Conservation (phyloP, 2,797 vertebrate species). For the Mareca penelope region DNA sequence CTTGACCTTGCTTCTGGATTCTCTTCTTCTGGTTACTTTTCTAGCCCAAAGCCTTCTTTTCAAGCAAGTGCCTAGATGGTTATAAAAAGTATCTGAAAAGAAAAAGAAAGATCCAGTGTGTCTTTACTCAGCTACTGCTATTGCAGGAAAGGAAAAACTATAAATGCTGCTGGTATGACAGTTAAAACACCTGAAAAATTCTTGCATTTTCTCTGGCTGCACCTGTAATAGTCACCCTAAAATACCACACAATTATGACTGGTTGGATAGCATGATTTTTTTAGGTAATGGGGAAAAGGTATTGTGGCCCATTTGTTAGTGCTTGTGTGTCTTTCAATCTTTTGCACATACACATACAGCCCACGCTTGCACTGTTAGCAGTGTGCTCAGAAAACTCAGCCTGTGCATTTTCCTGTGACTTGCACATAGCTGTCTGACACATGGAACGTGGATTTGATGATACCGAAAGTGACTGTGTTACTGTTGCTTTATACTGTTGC, state of each 20-base stretch:
- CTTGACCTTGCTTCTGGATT: background rate
- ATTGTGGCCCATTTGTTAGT: background rate
- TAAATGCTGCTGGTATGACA: background rate
- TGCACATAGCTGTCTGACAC: too few relatives aligned
- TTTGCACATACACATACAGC: accelerated
- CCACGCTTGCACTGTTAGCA: background rate
- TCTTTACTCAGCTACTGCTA: background rate
- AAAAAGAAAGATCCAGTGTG: background rate
- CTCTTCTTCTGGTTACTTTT: background rate
- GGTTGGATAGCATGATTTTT: background rate
- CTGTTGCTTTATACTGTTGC: background rate
- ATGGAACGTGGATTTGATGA: background rate
- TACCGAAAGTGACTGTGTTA: background rate
- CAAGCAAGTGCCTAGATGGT: background rate
- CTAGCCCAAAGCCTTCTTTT: background rate
- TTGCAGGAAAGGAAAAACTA: background rate
- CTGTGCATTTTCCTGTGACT: background rate
- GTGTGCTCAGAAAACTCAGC: background rate
- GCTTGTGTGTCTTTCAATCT: background rate
- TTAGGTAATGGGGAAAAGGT: background rate
- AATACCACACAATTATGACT: background rate
- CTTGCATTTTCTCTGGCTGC: background rate
- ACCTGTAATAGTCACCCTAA: background rate
- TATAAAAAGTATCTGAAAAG: background rate
- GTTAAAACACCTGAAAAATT: background rate